Conservation (phyloP, 1,140 invertebrate species). For the Andricus grossulariae region DNA sequence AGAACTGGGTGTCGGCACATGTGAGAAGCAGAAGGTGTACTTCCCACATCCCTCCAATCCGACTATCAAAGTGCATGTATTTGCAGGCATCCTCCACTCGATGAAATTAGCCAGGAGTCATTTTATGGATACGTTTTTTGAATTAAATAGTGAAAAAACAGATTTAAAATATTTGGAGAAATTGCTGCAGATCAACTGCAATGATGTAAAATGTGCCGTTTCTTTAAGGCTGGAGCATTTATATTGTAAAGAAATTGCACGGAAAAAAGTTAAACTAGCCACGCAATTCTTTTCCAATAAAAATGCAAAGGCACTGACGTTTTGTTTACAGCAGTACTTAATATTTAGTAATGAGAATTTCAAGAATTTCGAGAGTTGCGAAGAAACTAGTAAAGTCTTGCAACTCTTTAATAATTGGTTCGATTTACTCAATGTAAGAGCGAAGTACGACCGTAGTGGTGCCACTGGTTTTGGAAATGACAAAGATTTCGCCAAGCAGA, state of each 20-base stretch:
- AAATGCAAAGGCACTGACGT: slow-evolving; percentile 15
- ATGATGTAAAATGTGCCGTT: too few species aligned
- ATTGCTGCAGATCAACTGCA: neutral
- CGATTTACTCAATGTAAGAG: slow-evolving; percentile 38
- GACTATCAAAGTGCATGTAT: slow-evolving; percentile 43
- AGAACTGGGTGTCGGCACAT: slow-evolving; percentile 27
- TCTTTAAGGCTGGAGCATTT: too few species aligned
- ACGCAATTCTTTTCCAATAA: slow-evolving; percentile 35
- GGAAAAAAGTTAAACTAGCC: slow-evolving; percentile 18
- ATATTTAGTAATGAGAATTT: too few species aligned
- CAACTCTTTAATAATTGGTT: too few species aligned
- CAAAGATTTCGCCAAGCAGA: too few species aligned
- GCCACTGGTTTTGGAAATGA: too few species aligned
- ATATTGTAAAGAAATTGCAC: too few species aligned
- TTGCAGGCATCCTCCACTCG: slow-evolving; percentile 51
- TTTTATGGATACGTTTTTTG: slow-evolving; percentile 1
- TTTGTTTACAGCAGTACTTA: neutral
- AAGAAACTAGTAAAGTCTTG: neutral
- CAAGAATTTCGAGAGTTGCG: too few species aligned
- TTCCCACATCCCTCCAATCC: too few species aligned
- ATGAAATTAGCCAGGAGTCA: too few species aligned
- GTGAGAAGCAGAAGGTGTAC: too few species aligned
- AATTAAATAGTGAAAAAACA: neutral
- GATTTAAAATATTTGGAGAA: neutral
- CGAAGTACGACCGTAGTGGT: too few species aligned